Conservation (phyloP, 2,797 vertebrate species). For the Halcyon badia region DNA sequence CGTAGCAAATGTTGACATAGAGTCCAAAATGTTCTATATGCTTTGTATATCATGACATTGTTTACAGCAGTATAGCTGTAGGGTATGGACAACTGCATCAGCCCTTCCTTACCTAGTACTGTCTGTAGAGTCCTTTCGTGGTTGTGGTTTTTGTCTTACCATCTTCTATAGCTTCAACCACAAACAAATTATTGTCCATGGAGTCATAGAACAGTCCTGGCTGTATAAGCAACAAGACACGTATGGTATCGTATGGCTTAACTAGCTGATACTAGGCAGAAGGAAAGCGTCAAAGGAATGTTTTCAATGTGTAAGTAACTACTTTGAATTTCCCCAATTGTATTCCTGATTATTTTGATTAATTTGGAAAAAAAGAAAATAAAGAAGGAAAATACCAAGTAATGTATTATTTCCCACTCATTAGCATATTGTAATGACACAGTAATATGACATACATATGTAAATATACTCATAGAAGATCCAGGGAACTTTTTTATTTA, state of each 20-base stretch:
- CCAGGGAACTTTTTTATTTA: background rate
- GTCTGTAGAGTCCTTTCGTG: background rate
- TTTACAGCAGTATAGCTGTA: background rate
- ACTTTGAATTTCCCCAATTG: background rate
- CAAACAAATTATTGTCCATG: background rate
- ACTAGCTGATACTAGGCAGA: background rate
- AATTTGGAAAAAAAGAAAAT: background rate
- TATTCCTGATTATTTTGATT: background rate
- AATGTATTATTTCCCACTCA: background rate
- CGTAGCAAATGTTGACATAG: background rate
- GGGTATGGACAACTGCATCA: background rate
- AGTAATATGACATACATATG: background rate
- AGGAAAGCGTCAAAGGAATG: background rate
- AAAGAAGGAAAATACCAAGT: background rate
- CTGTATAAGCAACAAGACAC: background rate
- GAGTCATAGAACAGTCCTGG: background rate
- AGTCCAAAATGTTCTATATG: background rate
- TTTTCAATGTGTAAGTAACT: background rate
- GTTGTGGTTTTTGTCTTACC: background rate
- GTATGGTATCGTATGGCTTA: background rate
- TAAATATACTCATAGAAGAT: background rate
- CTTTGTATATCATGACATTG: background rate
- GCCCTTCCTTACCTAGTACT: background rate
- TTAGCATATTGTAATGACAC: background rate
- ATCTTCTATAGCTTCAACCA: background rate